phyloP scores from a whole-genome alignment of 2,113 vertebrate species.

The Terrapene triunguis region DNA sequence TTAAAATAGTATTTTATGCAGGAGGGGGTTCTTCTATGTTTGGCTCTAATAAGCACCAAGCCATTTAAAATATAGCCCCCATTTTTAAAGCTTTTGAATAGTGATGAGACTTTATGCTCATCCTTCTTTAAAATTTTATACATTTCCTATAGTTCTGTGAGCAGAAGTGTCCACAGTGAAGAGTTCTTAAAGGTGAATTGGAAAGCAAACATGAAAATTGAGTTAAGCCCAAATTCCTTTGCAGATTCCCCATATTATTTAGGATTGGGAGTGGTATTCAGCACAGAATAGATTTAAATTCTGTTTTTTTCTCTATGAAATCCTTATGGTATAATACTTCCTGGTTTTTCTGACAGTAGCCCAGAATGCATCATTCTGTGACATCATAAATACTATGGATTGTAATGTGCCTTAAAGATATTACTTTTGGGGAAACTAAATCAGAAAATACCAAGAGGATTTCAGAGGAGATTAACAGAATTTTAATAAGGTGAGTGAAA shows the following conservation, averaged over 20 bases:
- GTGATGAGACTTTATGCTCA: background rate
- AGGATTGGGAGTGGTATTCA: background rate
- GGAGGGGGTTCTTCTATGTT: background rate
- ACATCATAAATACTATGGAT: background rate
- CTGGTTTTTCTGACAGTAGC: background rate
- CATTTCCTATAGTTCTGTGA: background rate
- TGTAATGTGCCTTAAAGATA: background rate
- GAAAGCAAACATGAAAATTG: background rate
- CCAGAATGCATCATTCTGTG: background rate
- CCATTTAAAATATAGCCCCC: background rate
- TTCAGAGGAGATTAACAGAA: background rate
- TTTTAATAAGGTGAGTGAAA: background rate
- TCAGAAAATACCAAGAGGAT: background rate
- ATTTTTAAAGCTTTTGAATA: background rate
- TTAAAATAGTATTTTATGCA: background rate
- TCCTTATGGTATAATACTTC: background rate
- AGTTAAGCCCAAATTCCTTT: background rate
- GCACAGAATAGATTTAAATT: background rate
- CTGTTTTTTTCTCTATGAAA: background rate
- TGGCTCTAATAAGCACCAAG: background rate
- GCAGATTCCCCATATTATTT: background rate
- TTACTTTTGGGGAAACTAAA: background rate
- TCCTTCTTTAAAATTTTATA: background rate
- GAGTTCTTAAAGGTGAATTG: background rate
- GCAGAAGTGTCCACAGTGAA: background rate